Percentiles rank a stretch among this genome's conserved stretches.
These are phyloP conservation scores for Sabatieria punctata DNA, from an alignment of 2,888 invertebrate genomes.

Conservation along the genomic window DNA sequence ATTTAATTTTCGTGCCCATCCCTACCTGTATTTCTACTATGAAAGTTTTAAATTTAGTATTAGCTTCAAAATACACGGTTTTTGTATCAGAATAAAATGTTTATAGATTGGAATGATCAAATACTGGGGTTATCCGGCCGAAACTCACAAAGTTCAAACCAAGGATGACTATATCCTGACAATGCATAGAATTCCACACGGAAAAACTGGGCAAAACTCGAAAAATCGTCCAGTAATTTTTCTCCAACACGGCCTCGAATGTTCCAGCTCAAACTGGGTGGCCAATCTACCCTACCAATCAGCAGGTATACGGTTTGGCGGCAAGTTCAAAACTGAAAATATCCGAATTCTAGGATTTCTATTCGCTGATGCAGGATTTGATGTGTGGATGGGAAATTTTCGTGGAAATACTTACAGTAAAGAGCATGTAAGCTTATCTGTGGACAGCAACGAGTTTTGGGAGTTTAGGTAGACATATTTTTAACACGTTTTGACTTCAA, in stretches of 20 bases:
- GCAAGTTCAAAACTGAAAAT: not conserved
- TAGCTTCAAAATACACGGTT: too few relatives aligned
- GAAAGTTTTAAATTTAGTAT: too few relatives aligned
- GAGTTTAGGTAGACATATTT: not conserved
- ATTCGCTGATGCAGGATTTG: conserved; percentile 18
- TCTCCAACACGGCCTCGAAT: conserved; percentile 46
- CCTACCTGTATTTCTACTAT: too few relatives aligned
- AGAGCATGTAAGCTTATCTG: not conserved
- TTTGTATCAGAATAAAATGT: too few relatives aligned
- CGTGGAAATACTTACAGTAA: not conserved
- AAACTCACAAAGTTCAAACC: not conserved
- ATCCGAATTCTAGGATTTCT: conserved; percentile 12
- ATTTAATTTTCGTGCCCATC: too few relatives aligned
- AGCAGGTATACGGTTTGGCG: not conserved
- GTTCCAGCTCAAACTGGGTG: conserved; percentile 60
- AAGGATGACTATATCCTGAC: not conserved
- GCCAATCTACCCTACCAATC: conserved; percentile 43
- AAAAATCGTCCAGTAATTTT: not conserved
- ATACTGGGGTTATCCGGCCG: not conserved
- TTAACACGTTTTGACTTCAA: not conserved
- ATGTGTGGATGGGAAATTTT: conserved; percentile 16
- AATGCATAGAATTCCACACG: not conserved
- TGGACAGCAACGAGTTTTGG: not conserved
- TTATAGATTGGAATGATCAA: conserved; percentile 8
- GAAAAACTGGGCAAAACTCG: not conserved